These are phyloP conservation scores for Chloroclystis v-ata DNA, from an alignment of 2,888 invertebrate genomes.

Conservation along the genomic window DNA sequence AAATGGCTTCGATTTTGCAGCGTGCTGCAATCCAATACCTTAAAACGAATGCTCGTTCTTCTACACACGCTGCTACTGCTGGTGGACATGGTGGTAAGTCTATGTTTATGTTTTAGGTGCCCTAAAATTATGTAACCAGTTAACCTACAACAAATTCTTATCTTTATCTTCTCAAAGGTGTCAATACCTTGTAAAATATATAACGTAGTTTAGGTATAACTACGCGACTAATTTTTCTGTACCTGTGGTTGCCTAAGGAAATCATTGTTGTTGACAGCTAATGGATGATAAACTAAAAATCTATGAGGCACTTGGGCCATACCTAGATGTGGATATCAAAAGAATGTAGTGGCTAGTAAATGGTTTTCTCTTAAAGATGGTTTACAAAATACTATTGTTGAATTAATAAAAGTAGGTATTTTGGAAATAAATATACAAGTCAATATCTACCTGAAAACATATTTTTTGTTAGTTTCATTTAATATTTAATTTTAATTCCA, in stretches of 20 bases:
- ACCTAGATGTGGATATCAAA: too few relatives aligned
- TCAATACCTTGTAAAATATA: too few relatives aligned
- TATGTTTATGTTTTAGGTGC: conserved; percentile 22
- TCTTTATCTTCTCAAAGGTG: conserved; percentile 26
- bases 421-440: too few relatives aligned
- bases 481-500: not conserved
- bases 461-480: too few relatives aligned
- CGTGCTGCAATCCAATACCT: conserved; percentile 67
- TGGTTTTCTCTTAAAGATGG: too few relatives aligned
- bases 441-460: not conserved
- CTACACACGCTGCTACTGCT: conserved; percentile 62
- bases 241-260: not conserved
- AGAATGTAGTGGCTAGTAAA: too few relatives aligned
- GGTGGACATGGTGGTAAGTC: conserved; percentile 67
- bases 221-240: too few relatives aligned
- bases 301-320: too few relatives aligned
- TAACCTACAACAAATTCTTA: conserved; percentile 57
- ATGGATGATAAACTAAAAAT: too few relatives aligned
- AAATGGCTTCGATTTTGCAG: conserved; percentile 71
- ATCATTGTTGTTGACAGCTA: not conserved
- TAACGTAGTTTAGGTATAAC: too few relatives aligned
- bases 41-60: conserved; percentile 62
- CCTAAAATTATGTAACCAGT: conserved; percentile 65
- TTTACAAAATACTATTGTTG: too few relatives aligned
- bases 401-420: not conserved